These are phyloP conservation scores for Pterophyllum scalare DNA, from an alignment of 2,113 vertebrate species.

Conservation along the genomic window DNA sequence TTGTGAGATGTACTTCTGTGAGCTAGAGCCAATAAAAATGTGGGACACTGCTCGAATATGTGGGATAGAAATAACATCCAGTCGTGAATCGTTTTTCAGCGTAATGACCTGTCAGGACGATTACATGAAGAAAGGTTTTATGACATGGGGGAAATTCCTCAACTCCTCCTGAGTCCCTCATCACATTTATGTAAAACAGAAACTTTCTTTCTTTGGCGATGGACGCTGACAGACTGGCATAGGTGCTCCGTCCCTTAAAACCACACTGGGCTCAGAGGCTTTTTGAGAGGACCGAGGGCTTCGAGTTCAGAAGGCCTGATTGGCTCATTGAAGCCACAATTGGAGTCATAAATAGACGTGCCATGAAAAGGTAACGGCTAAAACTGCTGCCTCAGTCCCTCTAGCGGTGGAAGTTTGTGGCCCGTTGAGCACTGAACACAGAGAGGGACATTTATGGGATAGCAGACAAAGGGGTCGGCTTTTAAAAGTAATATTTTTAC, in stretches of 20 bases:
- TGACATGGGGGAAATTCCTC: neutral
- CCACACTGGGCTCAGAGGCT: neutral
- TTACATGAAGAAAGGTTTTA: neutral
- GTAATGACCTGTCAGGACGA: no score
- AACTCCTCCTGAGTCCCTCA: neutral
- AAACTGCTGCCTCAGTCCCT: slow-evolving; percentile 8
- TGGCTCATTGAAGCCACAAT: slow-evolving; percentile 28
- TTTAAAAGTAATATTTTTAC: neutral
- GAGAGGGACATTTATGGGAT: neutral
- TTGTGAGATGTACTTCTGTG: neutral
- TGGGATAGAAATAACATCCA: neutral
- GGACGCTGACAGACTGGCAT: neutral
- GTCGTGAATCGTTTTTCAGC: no score
- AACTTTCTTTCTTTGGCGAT: no score
- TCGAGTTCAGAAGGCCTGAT: neutral
- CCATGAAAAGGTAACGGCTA: neutral
- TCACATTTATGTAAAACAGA: neutral
- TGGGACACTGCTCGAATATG: fast-evolving
- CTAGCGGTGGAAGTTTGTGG: neutral
- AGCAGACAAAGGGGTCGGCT: neutral
- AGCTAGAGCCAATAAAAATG: neutral
- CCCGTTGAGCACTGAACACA: slow-evolving; percentile 2
- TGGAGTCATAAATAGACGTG: slow-evolving; percentile 9
- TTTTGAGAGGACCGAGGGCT: neutral
- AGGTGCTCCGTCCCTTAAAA: neutral